Evolutionary conservation across 2,797 vertebrate genomes (phyloP).

Genomic region (Lindbergichthys nudifrons): DNA sequence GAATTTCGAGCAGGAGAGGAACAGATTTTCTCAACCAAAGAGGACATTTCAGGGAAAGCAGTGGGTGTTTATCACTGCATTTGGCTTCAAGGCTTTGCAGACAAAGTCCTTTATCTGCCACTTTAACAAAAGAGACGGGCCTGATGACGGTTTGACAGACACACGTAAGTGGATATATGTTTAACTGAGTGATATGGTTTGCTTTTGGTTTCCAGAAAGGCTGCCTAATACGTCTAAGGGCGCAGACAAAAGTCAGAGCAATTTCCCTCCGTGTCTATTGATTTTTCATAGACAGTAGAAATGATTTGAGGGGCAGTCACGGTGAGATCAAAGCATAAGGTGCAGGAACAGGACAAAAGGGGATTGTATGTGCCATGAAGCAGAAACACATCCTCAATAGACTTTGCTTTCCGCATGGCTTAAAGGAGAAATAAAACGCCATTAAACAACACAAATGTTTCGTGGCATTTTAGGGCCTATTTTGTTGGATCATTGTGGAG

Average conservation of each 20-base stretch:
- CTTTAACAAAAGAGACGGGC: conserved; percentile 6
- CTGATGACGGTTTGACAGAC: conserved; percentile 5
- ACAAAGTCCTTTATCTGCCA: neutral
- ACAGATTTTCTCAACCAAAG: neutral
- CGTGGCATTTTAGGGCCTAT: neutral
- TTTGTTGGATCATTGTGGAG: neutral
- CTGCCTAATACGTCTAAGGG: conserved; percentile 5
- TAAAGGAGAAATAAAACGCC: conserved; percentile 19
- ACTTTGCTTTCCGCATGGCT: conserved; percentile 28
- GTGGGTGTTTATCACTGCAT: neutral
- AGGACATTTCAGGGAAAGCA: neutral
- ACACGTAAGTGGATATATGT: conserved; percentile 33
- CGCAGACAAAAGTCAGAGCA: conserved; percentile 31
- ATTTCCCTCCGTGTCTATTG: conserved; percentile 47
- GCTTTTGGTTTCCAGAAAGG: conserved; percentile 18
- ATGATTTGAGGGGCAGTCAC: conserved; percentile 53
- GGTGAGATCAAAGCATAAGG: conserved; percentile 44
- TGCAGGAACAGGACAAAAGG: conserved; percentile 40
- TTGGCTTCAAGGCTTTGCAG: neutral
- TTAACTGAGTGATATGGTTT: conserved; percentile 20
- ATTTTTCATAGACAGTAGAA: conserved; percentile 62
- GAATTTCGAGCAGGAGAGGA: conserved; percentile 10
- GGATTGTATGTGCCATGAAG: conserved; percentile 24
- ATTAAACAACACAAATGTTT: neutral
- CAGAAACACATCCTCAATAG: conserved; percentile 37